phyloP scores from a whole-genome alignment of 2,888 invertebrate species.

The Caenorhabditis zanzibari region DNA sequence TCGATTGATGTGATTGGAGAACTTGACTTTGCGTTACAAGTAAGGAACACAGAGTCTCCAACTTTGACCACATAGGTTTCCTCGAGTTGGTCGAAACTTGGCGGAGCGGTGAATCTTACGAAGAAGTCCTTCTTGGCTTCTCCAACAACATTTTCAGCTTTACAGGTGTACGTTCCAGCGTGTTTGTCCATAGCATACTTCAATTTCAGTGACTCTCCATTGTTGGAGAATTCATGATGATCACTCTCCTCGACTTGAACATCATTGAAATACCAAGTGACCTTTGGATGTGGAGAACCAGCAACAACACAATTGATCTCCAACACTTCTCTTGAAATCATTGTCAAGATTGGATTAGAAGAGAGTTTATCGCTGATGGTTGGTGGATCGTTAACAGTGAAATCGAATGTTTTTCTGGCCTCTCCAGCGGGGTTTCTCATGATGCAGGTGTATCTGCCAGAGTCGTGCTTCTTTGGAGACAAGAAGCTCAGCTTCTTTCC shows the following conservation, averaged over 20 bases:
- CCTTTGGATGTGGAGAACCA: conserved; percentile 57
- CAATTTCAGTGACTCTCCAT: conserved; percentile 64
- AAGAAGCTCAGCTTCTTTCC: conserved; percentile 77
- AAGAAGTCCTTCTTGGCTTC: conserved; percentile 76
- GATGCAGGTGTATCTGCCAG: conserved; percentile 75
- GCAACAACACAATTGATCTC: conserved; percentile 84
- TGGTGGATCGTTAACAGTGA: conserved; percentile 78
- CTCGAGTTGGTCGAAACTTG: conserved; percentile 71
- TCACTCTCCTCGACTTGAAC: conserved; percentile 28
- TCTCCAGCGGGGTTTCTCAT: conserved; percentile 80
- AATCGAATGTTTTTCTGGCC: conserved; percentile 78
- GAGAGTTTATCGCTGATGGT: conserved; percentile 77
- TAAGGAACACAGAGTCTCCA: conserved; percentile 83
- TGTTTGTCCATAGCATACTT: conserved; percentile 30
- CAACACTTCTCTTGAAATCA: conserved; percentile 73
- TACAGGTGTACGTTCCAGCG: conserved; percentile 83
- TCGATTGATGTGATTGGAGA: conserved; percentile 57
- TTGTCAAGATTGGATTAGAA: conserved; percentile 74
- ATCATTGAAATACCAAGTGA: conserved; percentile 68
- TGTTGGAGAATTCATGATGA: conserved; percentile 38
- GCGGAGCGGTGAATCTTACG: conserved; percentile 80
- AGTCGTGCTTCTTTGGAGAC: conserved; percentile 72
- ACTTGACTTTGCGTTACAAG: conserved; percentile 80
- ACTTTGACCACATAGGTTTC: conserved; percentile 80
- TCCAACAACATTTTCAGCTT: conserved; percentile 84